These are phyloP conservation scores for Ctenopoma kingsleyae DNA, from an alignment of 2,797 vertebrate genomes.

Conservation along the genomic window DNA sequence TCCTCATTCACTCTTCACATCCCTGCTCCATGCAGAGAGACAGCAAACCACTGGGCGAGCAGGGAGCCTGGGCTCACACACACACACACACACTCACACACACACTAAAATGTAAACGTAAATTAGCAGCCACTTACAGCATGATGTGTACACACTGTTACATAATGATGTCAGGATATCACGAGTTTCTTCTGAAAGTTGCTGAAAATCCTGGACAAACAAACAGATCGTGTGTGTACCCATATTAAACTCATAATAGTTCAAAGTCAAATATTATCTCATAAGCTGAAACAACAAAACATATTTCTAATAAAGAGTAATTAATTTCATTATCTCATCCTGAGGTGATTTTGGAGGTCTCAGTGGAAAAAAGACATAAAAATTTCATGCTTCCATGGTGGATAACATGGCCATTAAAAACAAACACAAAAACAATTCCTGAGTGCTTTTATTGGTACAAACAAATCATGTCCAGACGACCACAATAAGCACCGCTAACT, in stretches of 20 bases:
- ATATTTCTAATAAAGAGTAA: conserved; percentile 56
- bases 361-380: conserved; percentile 71
- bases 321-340: conserved; percentile 64
- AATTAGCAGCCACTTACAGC: conserved; percentile 53
- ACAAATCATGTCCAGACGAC: conserved; percentile 74
- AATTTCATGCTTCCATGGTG: conserved; percentile 75
- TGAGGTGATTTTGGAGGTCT: conserved; percentile 62
- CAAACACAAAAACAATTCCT: conserved; percentile 61
- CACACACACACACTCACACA: conserved; percentile 20
- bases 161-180: conserved; percentile 41
- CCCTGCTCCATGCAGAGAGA: conserved; percentile 50
- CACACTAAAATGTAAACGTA: conserved; percentile 16
- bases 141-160: conserved; percentile 25
- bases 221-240: conserved; percentile 27
- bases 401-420: conserved; percentile 72
- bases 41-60: conserved; percentile 37
- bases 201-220: conserved; percentile 25
- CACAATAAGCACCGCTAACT: conserved; percentile 58
- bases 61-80: conserved; percentile 9
- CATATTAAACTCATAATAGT: conserved; percentile 47
- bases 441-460: conserved; percentile 68
- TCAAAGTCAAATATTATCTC: conserved; percentile 54
- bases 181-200: conserved; percentile 28
- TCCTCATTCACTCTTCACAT: conserved; percentile 71
- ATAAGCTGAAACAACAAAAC: conserved; percentile 46